phyloP scores from a whole-genome alignment of 1,140 invertebrate genomes.

The Ectropis grisescens region DNA sequence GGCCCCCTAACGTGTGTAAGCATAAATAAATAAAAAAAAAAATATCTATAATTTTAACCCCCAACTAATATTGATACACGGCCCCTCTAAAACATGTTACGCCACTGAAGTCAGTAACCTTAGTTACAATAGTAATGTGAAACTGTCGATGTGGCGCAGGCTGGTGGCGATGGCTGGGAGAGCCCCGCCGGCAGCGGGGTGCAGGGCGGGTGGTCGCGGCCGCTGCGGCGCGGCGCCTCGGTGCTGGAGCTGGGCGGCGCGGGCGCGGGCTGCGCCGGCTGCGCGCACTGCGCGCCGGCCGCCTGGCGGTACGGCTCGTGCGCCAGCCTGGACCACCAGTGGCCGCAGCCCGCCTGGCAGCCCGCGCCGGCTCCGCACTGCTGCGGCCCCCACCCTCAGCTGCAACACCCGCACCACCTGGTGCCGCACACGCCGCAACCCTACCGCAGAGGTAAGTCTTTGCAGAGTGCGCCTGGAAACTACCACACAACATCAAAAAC shows the following conservation, averaged over 20 bases:
- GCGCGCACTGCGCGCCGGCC: slow-evolving; percentile 58
- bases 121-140: no score
- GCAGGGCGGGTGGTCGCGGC: slow-evolving; percentile 34
- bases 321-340: slow-evolving; percentile 74
- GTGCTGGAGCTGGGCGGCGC: slow-evolving; percentile 43
- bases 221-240: slow-evolving; percentile 42
- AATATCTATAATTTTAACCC: no score
- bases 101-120: no score
- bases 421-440: slow-evolving; percentile 64
- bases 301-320: slow-evolving; percentile 75
- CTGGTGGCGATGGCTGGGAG: no score
- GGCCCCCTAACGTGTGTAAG: no score
- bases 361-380: slow-evolving; percentile 29
- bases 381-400: slow-evolving; percentile 43
- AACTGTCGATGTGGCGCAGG: no score
- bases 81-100: no score
- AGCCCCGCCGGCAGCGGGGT: slow-evolving; percentile 6
- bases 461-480: no score
- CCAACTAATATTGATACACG: no score
- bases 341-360: slow-evolving; percentile 51
- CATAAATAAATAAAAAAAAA: no score
- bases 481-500: no score
- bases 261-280: slow-evolving; percentile 73
- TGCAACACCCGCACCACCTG: slow-evolving; percentile 35
- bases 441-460: slow-evolving; percentile 48